Percentiles rank a stretch among this genome's conserved stretches.
phyloP scores from a whole-genome alignment of 2,113 vertebrate genomes.

The Platanista minor region DNA sequence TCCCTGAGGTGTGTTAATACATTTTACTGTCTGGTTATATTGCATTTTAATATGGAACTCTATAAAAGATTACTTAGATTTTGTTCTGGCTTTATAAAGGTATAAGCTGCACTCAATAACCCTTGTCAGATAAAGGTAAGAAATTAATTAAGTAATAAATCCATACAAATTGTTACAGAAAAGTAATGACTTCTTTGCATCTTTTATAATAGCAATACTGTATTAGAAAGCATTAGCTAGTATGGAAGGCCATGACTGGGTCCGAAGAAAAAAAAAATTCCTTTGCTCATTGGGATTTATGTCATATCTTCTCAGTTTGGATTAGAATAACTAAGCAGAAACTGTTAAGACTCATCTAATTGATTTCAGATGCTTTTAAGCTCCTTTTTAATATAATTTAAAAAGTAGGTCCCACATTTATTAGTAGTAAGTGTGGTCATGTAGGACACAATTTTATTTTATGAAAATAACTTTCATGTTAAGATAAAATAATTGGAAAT shows the following conservation, averaged over 20 bases:
- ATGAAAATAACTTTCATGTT: not conserved
- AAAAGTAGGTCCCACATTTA: not conserved
- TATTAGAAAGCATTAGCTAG: slow-evolving; percentile 58
- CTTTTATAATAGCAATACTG: slow-evolving; percentile 64
- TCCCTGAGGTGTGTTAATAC: slow-evolving; percentile 45
- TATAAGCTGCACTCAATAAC: slow-evolving; percentile 61
- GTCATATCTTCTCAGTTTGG: not conserved
- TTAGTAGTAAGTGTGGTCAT: not conserved
- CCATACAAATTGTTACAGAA: slow-evolving; percentile 67
- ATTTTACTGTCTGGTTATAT: slow-evolving; percentile 56
- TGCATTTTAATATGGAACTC: slow-evolving; percentile 57
- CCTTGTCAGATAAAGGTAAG: slow-evolving; percentile 71
- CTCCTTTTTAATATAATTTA: not conserved
- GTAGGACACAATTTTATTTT: not conserved
- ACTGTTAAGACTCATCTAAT: not conserved
- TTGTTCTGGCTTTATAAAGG: slow-evolving; percentile 43
- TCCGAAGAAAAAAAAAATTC: slow-evolving; percentile 38
- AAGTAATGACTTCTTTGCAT: slow-evolving; percentile 62
- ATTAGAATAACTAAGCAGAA: slow-evolving; percentile 34
- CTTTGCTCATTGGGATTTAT: slow-evolving; percentile 36
- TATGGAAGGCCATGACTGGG: not conserved
- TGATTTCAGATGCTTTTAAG: not conserved
- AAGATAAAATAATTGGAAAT: not conserved
- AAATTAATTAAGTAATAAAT: slow-evolving; percentile 79
- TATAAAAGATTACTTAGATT: slow-evolving; percentile 66